Evolutionary conservation across 1,140 invertebrate species (phyloP).

Genomic region (Drosophila parvula): DNA sequence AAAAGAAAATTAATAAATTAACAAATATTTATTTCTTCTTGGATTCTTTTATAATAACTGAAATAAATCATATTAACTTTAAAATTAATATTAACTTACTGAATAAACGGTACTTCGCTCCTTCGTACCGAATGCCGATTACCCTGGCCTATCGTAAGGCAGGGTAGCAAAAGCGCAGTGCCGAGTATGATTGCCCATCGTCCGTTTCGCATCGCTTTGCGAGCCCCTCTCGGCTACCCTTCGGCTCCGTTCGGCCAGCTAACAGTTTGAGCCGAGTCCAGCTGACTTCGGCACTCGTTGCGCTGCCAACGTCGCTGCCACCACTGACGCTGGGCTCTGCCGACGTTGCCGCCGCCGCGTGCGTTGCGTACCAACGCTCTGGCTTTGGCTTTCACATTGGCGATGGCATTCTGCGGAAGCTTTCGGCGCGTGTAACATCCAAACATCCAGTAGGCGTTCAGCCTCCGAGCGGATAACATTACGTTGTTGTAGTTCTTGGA

Average conservation of each 20-base stretch:
- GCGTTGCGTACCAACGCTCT: constrained; percentile 59
- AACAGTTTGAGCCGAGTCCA: constrained; percentile 14
- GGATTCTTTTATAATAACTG: too few species aligned
- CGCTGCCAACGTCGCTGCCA: constrained; percentile 15
- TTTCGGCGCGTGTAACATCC: constrained; percentile 75
- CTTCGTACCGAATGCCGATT: neutral
- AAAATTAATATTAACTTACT: too few species aligned
- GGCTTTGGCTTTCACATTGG: constrained; percentile 15
- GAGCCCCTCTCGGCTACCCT: neutral
- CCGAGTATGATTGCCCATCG: neutral
- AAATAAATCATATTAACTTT: too few species aligned
- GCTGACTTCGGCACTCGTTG: constrained; percentile 17
- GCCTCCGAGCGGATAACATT: constrained; percentile 84
- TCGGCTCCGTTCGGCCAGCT: neutral
- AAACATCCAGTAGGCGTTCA: constrained; percentile 83
- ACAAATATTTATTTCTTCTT: too few species aligned
- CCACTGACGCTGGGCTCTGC: constrained; percentile 18
- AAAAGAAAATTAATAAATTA: too few species aligned
- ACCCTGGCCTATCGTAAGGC: neutral
- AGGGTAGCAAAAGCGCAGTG: constrained; percentile 15
- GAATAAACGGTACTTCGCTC: too few species aligned
- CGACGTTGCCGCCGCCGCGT: constrained; percentile 44
- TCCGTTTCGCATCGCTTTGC: neutral
- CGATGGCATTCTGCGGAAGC: constrained; percentile 67
- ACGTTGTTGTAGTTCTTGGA: constrained; percentile 81